Evolutionary conservation across 2,888 invertebrate species (phyloP), one percentile per base, ranked within the genome.

Genomic region (Leucania comma): DNA sequence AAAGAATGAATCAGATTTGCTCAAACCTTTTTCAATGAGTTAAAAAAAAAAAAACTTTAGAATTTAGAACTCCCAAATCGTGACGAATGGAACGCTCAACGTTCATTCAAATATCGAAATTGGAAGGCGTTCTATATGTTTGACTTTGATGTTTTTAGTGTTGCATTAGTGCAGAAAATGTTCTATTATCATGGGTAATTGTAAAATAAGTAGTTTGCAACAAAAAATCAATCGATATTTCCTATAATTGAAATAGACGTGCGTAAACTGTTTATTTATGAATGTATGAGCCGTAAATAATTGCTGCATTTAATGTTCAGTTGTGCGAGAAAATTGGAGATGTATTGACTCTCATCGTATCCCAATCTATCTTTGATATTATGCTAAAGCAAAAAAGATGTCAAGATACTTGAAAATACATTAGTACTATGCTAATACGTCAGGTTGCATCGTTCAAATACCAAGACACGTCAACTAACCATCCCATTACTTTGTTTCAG

Each of bases 121-220:
- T 92, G 77, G 93, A 92, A 94, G 92, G 93, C 94, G 94, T 93
- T 92, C 87, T 92, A 89, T 90, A 88, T 90, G 90, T 92, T 94
- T 93, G 92, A 94, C 93, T 93, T 92, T 86, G 87, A 89, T 88
- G 89, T 90, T 89, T 88, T 88, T 78, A 81, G 68, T 85, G 83
- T 92, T 92, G 93, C 93, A 93, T 92, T 92, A 90, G 89, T 78
- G 91, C 91, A 89, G 89, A 93, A 93, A 94, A 92, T 90, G 86
- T 78, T 78, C 90, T 83, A 87, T 91, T 90, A 83, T 86, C 75
- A 79, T 67, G 83, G 85, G 86, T 92, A 94, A 93, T 95, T 93
- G 92, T 89, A 90, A 92, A 92, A 91, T 93, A 75, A 77, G 71
- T 78, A 91, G 86, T 91, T 90, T 88, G 80, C 81, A 89, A 87